Base-by-base conservation (phyloP, 2,888 invertebrate genomes). In the Liodrosophila aerea region DNA sequence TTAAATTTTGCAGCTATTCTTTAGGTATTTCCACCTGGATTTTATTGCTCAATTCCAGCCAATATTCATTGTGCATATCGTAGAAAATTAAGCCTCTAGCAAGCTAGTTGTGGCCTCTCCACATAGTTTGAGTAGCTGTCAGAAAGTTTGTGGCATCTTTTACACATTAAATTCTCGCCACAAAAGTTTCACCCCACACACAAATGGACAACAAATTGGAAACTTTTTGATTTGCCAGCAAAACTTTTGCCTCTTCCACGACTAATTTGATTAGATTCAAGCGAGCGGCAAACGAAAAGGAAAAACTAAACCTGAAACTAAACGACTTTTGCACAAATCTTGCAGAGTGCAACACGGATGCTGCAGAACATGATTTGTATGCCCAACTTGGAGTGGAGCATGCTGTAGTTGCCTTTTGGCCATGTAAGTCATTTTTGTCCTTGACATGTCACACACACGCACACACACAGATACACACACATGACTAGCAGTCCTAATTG, bases 251-350 rank as follows among this genome's bases (percentile, higher is more conserved):
- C 46, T 54, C 54, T 57, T 22, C 46, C 52, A 47, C 47, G 44
- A 45, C 52, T 77, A 72, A 82, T 72, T 85, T 78, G 52, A 78
- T 78, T 72, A 85, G 61, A 57, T 60, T 51, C 41, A 60, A 56
- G 60, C 7, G 41, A 57, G 58, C 44, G 43, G 50, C 37, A 46
- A 50, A 37, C 41, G 36, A 31, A 40, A 44, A 43, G 18, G 12
- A 27, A 7, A n/a, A 31, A 27, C 15, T 11, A 8, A 15, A 22
- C 9, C 16, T 1, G 5, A 9, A 2, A 59, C 4, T 11, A 34
- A 30, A 30, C 12, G 43, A 51, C 5, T 50, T 64, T 36, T 34
- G 51, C 30, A 37, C 34, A 66, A 80, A 62, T 80, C 50, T 64
- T 43, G n/a, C 7, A 37, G 73, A 70, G 47, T 78, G 72, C 52